Evolutionary conservation across 2,797 vertebrate species (phyloP).

Genomic region (Helicolenus hilgendorfi): DNA sequence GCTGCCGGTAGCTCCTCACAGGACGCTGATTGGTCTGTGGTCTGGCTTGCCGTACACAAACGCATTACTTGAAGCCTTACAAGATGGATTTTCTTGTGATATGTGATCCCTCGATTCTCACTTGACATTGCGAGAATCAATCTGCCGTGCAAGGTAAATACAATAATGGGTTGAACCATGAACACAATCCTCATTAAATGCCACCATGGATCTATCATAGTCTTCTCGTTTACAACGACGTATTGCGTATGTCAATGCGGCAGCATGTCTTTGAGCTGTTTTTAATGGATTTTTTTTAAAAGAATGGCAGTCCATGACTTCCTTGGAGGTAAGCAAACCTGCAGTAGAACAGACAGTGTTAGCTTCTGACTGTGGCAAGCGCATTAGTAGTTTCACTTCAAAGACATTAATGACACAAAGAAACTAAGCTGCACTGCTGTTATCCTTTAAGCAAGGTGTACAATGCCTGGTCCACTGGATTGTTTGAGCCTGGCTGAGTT

Average conservation of each 20-base stretch:
- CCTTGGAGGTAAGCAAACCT: not conserved
- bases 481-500: constrained; percentile 32
- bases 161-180: not conserved
- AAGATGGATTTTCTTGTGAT: not conserved
- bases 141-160: not conserved
- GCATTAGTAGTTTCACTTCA: constrained; percentile 20
- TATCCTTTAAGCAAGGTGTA: constrained; percentile 32
- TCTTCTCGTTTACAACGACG: not conserved
- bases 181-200: not conserved
- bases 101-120: not conserved
- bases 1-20: not conserved
- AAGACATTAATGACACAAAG: constrained; percentile 29
- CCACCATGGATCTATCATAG: not conserved
- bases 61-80: not conserved
- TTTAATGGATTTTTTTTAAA: not conserved
- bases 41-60: not conserved
- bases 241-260: not conserved
- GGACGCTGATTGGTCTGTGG: not conserved
- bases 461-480: constrained; percentile 6
- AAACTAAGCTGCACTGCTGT: constrained; percentile 1
- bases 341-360: not conserved
- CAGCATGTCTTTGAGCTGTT: constrained; percentile 2
- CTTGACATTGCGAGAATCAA: not conserved
- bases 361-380: not conserved
- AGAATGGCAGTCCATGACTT: not conserved